Base-by-base conservation (phyloP, 2,113 vertebrate genomes). In the Porphyrio hochstetteri region DNA sequence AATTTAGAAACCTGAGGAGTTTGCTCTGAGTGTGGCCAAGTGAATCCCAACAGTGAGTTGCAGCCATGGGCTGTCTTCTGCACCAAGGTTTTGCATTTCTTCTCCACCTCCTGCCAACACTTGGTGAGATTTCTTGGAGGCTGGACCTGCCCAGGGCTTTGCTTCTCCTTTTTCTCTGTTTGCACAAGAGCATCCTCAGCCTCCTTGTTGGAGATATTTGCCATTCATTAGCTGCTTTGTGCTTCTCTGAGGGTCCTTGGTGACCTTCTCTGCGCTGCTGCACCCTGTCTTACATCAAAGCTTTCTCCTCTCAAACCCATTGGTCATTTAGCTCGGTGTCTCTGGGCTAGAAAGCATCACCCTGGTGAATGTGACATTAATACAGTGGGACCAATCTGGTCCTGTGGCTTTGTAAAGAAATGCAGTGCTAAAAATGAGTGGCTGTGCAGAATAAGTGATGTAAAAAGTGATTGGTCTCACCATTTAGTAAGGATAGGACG, bases 21-120 rank as follows among this genome's bases (percentile, higher is more conserved):
- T 55, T 59, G 5, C 19, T 75, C 60, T 31, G 28, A 44, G 14
- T 0, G 1, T 48, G 44, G 13, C 69, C 29, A 2, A 7, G 1
- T 14, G 60, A 84, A 28, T 31, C 21, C 25, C 61, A 60, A 38
- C 0, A 1, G 21, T 10, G 29, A 91, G 18, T 44, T 87, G 64
- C 44, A 42, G 46, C 53, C 65, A 2, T 10, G 31, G 11, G 4
- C 4, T 84, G 38, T 52, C 16, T 25, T 76, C 48, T 75, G 36
- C 55, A 13, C 25, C 13, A 1, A 3, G 17, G 11, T 40, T 91
- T 74, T 88, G 50, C 18, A 3, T 76, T 38, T 44, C 40, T 75
- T 61, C 74, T 83, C 27, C 52, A 9, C 21, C n/a, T 74, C 11
- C 29, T 64, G n/a, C 33, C 28, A 53, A 29, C 7, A 42, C 38